Evolutionary conservation across 1,140 invertebrate genomes (phyloP).

Genomic region (Ganaspis sp.): DNA sequence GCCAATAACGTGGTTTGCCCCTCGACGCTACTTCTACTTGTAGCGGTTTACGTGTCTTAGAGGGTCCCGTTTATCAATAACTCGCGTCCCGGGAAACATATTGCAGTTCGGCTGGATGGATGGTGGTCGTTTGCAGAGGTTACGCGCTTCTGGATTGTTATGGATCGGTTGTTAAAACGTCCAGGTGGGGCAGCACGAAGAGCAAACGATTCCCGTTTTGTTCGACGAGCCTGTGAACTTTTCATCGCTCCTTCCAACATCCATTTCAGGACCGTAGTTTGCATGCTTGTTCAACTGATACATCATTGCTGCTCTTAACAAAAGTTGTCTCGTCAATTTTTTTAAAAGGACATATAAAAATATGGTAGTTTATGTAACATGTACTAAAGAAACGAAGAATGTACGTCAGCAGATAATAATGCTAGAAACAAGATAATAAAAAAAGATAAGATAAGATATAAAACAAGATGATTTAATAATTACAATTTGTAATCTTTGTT

Average conservation of each 20-base stretch:
- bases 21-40: conserved; percentile 39
- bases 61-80: conserved; percentile 63
- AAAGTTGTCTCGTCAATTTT: too few relatives aligned
- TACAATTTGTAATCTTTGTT: too few relatives aligned
- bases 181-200: conserved; percentile 47
- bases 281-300: background rate
- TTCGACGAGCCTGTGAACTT: conserved; percentile 34
- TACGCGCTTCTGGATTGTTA: conserved; percentile 62
- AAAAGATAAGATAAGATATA: too few relatives aligned
- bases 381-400: too few relatives aligned
- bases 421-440: too few relatives aligned
- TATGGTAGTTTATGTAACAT: too few relatives aligned
- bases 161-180: conserved; percentile 62
- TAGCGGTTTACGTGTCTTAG: conserved; percentile 47
- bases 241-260: conserved; percentile 37
- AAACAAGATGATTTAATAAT: too few relatives aligned
- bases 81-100: conserved; percentile 55
- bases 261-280: background rate
- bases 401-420: too few relatives aligned
- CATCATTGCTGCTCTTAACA: background rate
- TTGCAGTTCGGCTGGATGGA: conserved; percentile 61
- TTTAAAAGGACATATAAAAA: background rate
- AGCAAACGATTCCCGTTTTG: conserved; percentile 28
- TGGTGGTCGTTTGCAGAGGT: conserved; percentile 65
- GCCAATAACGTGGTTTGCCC: conserved; percentile 44